Percentiles rank a stretch among this genome's conserved stretches.
Conservation (phyloP, 2,888 invertebrate species). For the Hartigia nigra region DNA sequence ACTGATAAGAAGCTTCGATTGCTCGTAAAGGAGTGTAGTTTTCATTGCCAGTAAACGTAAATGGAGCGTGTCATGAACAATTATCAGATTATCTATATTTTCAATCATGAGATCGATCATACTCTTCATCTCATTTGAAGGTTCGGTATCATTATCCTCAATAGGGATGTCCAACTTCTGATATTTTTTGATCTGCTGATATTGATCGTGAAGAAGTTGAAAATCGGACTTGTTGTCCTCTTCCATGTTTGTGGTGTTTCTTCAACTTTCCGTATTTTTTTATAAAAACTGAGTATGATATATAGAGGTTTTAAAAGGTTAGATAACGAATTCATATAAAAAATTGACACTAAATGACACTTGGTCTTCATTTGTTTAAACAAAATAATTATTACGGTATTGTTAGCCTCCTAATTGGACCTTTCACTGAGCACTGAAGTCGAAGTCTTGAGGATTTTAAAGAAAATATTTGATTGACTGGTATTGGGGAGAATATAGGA, state of each 20-base stretch:
- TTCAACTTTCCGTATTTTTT: not conserved
- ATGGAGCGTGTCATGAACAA: slow-evolving; percentile 1
- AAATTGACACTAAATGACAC: not conserved
- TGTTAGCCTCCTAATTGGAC: not conserved
- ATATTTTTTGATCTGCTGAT: slow-evolving; percentile 26
- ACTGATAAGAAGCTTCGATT: slow-evolving; percentile 30
- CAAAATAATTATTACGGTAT: not conserved
- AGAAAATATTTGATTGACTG: not conserved
- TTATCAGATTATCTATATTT: slow-evolving; percentile 22
- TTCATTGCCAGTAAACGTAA: slow-evolving; percentile 35
- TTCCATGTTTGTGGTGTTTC: not conserved
- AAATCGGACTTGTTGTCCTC: slow-evolving; percentile 9
- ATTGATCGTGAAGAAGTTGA: slow-evolving; percentile 22
- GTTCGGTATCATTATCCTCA: slow-evolving; percentile 2
- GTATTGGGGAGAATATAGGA: not conserved
- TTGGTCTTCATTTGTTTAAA: not conserved
- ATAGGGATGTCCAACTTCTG: slow-evolving; percentile 16
- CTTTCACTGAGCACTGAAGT: not conserved
- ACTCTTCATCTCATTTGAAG: slow-evolving; percentile 15
- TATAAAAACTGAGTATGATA: not conserved
- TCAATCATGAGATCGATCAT: slow-evolving; percentile 22
- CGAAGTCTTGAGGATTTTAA: not conserved
- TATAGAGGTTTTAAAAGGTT: not conserved
- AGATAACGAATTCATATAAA: not conserved
- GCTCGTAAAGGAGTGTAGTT: slow-evolving; percentile 33